A percentile compares a stretch with the other conserved stretches of the same genome.
Evolutionary conservation across 2,797 vertebrate genomes (phyloP).

Genomic region (Dendrocincla tyrannina): DNA sequence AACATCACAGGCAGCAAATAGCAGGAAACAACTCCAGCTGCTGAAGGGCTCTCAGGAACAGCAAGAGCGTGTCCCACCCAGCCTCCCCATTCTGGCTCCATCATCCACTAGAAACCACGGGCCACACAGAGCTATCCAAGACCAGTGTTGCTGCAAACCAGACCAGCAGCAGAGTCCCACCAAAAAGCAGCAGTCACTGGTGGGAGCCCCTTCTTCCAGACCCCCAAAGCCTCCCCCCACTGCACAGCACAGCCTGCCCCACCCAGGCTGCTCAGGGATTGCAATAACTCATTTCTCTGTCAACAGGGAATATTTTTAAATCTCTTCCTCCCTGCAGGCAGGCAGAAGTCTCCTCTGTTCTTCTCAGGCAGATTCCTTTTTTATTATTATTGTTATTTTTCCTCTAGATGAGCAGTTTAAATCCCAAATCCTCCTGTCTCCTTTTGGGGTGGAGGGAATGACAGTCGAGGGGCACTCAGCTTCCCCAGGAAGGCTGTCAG

Average conservation of each 20-base stretch:
- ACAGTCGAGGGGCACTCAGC: background rate
- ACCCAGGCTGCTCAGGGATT: background rate
- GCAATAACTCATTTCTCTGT: background rate
- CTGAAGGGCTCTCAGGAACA: background rate
- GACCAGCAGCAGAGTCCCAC: background rate
- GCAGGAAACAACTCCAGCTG: background rate
- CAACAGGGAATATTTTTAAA: constrained; percentile 22
- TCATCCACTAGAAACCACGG: accelerated
- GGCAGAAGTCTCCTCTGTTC: background rate
- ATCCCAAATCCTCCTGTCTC: background rate
- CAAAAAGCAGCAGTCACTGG: background rate
- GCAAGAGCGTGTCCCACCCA: background rate
- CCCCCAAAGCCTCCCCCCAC: accelerated
- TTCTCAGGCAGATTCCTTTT: background rate
- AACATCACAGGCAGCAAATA: background rate
- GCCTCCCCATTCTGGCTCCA: background rate
- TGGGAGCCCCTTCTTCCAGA: background rate
- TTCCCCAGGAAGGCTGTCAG: background rate
- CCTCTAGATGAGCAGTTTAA: background rate
- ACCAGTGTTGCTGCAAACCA: background rate
- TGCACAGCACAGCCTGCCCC: background rate
- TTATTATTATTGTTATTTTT: background rate
- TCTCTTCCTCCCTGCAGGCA: background rate
- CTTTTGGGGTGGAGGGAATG: background rate
- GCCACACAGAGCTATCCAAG: accelerated